Evolutionary conservation across 2,797 vertebrate genomes (phyloP), one percentile per base, ranked within the genome.

Genomic region (Parauchenoglanis ngamensis): DNA sequence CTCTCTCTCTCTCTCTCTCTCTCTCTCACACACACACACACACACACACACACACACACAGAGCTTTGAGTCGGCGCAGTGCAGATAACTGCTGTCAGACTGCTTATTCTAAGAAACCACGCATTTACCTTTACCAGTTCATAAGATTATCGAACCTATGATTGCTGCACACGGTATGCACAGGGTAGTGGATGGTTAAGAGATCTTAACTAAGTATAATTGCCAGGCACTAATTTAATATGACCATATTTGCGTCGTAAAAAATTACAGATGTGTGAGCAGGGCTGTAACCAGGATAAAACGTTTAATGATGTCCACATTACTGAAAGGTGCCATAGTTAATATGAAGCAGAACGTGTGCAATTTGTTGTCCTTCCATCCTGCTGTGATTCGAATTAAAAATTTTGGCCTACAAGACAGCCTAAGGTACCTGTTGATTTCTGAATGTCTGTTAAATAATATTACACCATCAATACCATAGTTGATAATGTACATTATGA

Each of bases 1-100:
- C 35, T 35, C 35, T 35, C 35, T 35, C 35, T 35, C 35, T 35
- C 35, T 35, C 35, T 35, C 35, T 35, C 35, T 35, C 35, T 35
- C 35, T 35, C 1, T 35, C 35, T 35, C 72, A 75, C 72, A 10
- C 57, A 23, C 61, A 81, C 79, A 63, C 46, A 52, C 23, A 76
- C 73, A 76, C 73, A 52, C 11, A 76, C 46, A 28, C 25, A 72
- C 7, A 70, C 17, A 40, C 0, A 54, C 11, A 28, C 0, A 59
- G 25, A 28, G 40, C 4, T 25, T 15, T 65, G 40, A 61, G 40
- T 63, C 40, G 59, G 72, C 77, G 65, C 86, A 76, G 79, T 87
- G 86, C 86, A 87, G 85, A 80, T 80, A 40, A 19, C 44, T 40
- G 68, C 85, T 82, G 56, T 35, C 61, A 7, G n/a, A 63, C 67